Evolutionary conservation across 2,797 vertebrate species (phyloP), one percentile per base, ranked within the genome.

Genomic region (Pampus argenteus): DNA sequence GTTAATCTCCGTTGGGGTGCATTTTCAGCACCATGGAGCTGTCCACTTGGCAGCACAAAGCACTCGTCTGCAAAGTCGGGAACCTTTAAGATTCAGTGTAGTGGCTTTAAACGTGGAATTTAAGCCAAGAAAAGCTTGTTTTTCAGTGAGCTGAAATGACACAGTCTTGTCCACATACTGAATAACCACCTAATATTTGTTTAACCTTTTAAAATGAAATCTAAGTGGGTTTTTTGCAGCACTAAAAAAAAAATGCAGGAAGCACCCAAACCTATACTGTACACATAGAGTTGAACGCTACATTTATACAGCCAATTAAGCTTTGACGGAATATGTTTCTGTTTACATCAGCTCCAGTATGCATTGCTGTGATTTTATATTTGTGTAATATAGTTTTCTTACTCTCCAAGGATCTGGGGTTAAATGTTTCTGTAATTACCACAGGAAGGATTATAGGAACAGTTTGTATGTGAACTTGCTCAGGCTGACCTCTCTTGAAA

Each of bases 21-120:
- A 20, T 31, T 72, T 73, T 68, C 42, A 69, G 54, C 65, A 28
- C 70, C 2, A 38, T 26, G 7, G 38, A 78, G 34, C 58, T 57
- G 48, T 50, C 48, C 54, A 48, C 55, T 31, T 29, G 0, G 26
- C 31, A 49, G 48, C 31, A 18, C 17, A 38, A 1, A 10, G 18
- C 14, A 34, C 10, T 5, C 13, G 8, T 45, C 26, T 66, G 44
- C 49, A 47, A n/a, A 20, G 28, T 51, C 51, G 25, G 73, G 34
- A 29, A 9, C 59, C 40, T 25, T 29, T 29, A 23, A 45, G 48
- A 70, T 38, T 29, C 52, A 64, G 47, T 36, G 18, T 0, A 14
- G 5, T 54, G 54, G 42, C 36, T 54, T 55, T 1, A 55, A 10
- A 1, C 23, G 34, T 23, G 9, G 25, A 20, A 50, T 28, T 44